These are phyloP conservation scores for Cherax quadricarinatus DNA, from an alignment of 1,140 invertebrate genomes.

Conservation along the genomic window DNA sequence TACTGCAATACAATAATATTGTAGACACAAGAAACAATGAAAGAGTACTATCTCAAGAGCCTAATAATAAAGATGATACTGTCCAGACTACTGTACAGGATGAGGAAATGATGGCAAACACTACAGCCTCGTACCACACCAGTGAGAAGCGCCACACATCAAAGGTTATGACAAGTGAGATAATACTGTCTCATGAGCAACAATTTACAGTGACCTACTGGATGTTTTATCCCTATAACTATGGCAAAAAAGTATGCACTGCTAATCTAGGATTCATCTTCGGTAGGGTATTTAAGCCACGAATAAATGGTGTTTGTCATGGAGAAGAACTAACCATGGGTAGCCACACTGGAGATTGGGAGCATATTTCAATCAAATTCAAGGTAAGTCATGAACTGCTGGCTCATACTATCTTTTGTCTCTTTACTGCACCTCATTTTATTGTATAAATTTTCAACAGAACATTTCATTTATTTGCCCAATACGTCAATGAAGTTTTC, in stretches of 20 bases:
- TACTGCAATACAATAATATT: neutral
- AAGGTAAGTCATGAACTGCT: constrained; percentile 5
- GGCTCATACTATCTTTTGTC: no score
- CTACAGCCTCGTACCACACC: neutral
- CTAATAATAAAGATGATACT: neutral
- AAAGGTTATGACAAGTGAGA: neutral
- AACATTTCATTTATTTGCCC: no score
- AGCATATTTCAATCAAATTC: constrained; percentile 52
- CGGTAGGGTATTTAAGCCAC: constrained; percentile 24
- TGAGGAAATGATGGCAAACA: neutral
- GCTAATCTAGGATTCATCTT: constrained; percentile 37
- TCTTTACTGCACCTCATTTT: no score
- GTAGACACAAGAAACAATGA: neutral
- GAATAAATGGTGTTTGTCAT: constrained; percentile 34
- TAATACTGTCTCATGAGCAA: neutral
- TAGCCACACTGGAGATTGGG: constrained; percentile 58
- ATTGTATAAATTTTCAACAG: no score
- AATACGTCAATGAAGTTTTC: no score
- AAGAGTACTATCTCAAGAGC: neutral
- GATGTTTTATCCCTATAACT: constrained; percentile 60
- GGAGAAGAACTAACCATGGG: constrained; percentile 55
- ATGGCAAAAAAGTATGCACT: constrained; percentile 46
- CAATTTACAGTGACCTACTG: constrained; percentile 51
- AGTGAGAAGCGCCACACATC: neutral
- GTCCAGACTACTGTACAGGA: neutral